Evolutionary conservation across 23 tunicate species (phyloP), one percentile per base, ranked within the genome.

Genomic region (Trididemnum clinides): DNA sequence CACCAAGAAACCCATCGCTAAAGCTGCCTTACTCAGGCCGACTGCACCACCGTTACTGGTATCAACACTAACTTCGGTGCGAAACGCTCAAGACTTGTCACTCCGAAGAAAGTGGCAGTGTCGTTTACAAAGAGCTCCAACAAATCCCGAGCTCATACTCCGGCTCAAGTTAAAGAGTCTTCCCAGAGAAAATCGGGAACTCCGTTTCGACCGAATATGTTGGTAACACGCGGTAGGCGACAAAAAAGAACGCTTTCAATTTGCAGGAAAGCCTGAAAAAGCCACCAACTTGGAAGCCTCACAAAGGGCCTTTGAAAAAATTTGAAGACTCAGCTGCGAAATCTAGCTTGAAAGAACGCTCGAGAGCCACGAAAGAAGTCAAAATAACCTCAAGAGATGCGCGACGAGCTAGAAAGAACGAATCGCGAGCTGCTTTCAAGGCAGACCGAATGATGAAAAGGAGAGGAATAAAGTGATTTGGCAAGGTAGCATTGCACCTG

Each of bases 181-280:
- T 27, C 75, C 0, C 51, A 1, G 33, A 33, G 90, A 76, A 78
- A 51, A 18, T 78, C 90, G 5, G n/a, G 38, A n/a, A 86, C 90
- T 25, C 90, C 90, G 5, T 86, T 86, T 33, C 81, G 80, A 26
- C 69, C 58, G 19, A 76, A 27, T 27, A 57, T 30, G 3, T 73
- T 29, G 12, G 22, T 2, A 78, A 64, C 57, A 86, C 84, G 0
- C 84, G 85, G 5, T 51, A 77, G 20, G 65, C 84, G 10, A 39
- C 64, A 10, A 86, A 49, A 22, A 86, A 80, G 35, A 65, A 44
- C 3, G 32, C 83, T 2, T 88, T 88, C 62, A 71, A 88, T 58
- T 59, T 87, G 19, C 71, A 91, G 97, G 88, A 91, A 64, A 86
- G 90, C 57, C 49, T 91, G 73, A 91, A 91, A 74, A 91, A 91